These are phyloP conservation scores for Poeciliopsis turneri DNA, from an alignment of 2,797 vertebrate genomes.

Conservation along the genomic window DNA sequence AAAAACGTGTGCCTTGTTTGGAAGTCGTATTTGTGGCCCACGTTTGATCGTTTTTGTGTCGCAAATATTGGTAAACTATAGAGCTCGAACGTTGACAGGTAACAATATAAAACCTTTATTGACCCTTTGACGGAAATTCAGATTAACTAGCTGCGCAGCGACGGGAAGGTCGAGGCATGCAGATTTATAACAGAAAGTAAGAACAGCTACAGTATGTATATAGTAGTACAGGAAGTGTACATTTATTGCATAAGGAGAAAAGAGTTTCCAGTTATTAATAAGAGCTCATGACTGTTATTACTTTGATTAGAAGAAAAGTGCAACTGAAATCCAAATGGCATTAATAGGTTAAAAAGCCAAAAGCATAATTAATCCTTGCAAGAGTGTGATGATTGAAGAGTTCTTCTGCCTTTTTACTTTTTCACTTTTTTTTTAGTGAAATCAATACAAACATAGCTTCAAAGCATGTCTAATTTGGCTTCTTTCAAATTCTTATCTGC, in stretches of 20 bases:
- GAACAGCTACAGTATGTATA: no score
- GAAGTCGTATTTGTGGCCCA: neutral
- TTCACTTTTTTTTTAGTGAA: neutral
- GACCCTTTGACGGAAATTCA: neutral
- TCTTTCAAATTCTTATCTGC: neutral
- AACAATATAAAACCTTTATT: neutral
- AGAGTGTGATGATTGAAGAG: neutral
- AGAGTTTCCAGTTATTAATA: neutral
- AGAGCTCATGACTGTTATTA: neutral
- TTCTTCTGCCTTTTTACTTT: neutral
- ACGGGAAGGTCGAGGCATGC: neutral
- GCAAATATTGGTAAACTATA: neutral
- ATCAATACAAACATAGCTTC: neutral
- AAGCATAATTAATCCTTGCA: neutral
- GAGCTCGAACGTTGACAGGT: neutral
- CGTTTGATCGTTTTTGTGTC: neutral
- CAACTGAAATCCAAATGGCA: neutral
- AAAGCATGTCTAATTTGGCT: neutral
- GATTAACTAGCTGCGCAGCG: neutral
- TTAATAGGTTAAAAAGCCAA: neutral
- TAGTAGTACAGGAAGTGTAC: neutral
- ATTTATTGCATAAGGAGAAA: neutral
- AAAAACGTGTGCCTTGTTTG: neutral
- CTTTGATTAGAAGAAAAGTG: neutral
- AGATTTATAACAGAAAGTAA: neutral